Percentiles rank a stretch among this genome's conserved stretches.
Evolutionary conservation across 2,888 invertebrate genomes (phyloP).

Genomic region (Plemyria rubiginata): DNA sequence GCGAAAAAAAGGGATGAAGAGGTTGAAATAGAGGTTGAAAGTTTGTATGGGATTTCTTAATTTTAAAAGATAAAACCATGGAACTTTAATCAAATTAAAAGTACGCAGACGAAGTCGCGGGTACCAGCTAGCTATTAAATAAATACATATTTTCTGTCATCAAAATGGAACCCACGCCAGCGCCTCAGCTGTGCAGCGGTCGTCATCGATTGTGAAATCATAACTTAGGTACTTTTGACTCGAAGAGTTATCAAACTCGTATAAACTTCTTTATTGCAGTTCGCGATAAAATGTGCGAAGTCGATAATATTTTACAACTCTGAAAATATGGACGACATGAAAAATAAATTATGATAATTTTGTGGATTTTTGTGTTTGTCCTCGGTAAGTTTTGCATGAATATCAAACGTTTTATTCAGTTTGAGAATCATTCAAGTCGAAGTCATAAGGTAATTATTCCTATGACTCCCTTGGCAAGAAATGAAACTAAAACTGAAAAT

Average conservation of each 20-base stretch:
- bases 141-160: too few species aligned
- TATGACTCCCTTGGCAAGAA: too few species aligned
- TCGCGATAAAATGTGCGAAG: slow-evolving; percentile 33
- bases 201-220: slow-evolving; percentile 12
- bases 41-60: too few species aligned
- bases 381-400: slow-evolving; percentile 23
- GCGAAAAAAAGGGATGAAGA: too few species aligned
- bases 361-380: slow-evolving; percentile 31
- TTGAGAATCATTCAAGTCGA: too few species aligned
- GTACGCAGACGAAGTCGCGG: too few species aligned
- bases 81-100: too few species aligned
- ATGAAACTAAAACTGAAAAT: too few species aligned
- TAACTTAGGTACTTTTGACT: slow-evolving; percentile 15
- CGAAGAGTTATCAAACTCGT: slow-evolving; percentile 28
- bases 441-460: too few species aligned
- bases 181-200: not conserved
- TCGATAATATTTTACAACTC: slow-evolving; percentile 36
- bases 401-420: not conserved
- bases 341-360: slow-evolving; percentile 35
- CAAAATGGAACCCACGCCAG: not conserved
- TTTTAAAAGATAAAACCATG: too few species aligned
- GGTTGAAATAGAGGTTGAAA: too few species aligned
- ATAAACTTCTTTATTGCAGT: slow-evolving; percentile 33
- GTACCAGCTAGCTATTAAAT: too few species aligned
- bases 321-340: slow-evolving; percentile 32